These are phyloP conservation scores for Piprites chloris DNA, from an alignment of 2,113 vertebrate genomes.

Conservation along the genomic window DNA sequence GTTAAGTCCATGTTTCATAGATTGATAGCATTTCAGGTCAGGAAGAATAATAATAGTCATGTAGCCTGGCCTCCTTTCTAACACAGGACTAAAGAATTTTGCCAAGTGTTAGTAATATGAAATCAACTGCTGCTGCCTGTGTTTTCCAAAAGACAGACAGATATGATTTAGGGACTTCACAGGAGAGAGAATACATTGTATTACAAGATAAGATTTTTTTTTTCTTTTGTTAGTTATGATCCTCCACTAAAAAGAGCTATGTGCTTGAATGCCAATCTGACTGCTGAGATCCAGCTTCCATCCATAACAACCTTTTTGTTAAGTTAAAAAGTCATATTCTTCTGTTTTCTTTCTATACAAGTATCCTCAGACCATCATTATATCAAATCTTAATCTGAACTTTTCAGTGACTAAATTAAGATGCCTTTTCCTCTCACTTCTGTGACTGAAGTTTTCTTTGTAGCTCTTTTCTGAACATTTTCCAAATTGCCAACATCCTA, in stretches of 20 bases:
- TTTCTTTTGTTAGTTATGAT: background rate
- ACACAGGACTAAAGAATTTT: background rate
- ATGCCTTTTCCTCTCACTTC: background rate
- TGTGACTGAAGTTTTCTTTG: background rate
- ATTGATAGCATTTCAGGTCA: background rate
- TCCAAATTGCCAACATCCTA: background rate
- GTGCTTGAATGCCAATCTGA: background rate
- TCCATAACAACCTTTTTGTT: background rate
- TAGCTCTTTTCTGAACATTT: background rate
- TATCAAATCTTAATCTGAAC: background rate
- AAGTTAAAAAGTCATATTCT: background rate
- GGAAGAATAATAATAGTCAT: background rate
- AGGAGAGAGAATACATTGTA: background rate
- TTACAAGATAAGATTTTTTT: background rate
- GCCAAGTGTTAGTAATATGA: background rate
- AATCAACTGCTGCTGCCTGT: background rate
- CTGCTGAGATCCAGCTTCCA: background rate
- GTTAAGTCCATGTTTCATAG: background rate
- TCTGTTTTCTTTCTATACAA: background rate
- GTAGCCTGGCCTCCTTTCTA: background rate
- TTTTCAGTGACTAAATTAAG: background rate
- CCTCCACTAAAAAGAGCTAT: background rate
- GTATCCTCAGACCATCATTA: background rate
- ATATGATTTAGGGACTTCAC: background rate
- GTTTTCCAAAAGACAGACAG: background rate